Base-by-base conservation (phyloP, 2,113 vertebrate genomes). In the Neofelis nebulosa region DNA sequence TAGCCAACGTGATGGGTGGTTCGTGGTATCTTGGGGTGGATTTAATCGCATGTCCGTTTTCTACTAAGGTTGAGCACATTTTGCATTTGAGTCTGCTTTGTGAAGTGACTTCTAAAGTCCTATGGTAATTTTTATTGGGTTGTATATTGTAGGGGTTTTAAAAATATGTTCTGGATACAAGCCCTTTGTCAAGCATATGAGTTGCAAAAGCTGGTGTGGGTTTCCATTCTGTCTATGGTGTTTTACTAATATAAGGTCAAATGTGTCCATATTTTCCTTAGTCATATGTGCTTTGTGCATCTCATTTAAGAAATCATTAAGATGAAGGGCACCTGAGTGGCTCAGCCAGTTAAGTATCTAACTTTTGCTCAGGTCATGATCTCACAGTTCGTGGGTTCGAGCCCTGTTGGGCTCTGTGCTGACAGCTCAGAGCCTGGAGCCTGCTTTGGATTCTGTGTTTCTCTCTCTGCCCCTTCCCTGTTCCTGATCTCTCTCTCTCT, bases 1-100 rank as follows among this genome's bases (percentile, higher is more conserved):
- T 0, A 15, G 55, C 84, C 45, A 25, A 0, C 0, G 1, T 0
- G 5, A 27, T 2, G 12, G 74, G 4, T 4, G 2, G 23, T 31
- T 33, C 4, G 50, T 27, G 14, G 10, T 33, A 11, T 78, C 68
- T 48, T 71, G 16, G 8, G 15, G 27, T 85, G 31, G 19, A 13
- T 69, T 79, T 33, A 23, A 19, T 11, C 4, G 12, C 48, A 8
- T 23, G 65, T 68, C 57, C n/a, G 80, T 12, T 73, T 50, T 68
- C 55, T 63, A 1, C 81, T 65, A 61, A 82, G 15, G 48, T 21
- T 16, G 16, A 55, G 31, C 9, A 15, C 21, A 12, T 65, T 90
- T 89, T 66, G 11, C 38, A n/a, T 76, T 31, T 76, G 50, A 48
- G 52, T 79, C 69, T 13, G 31, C 81, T 89, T 50, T 48, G n/a